Evolutionary conservation across 2,797 vertebrate genomes (phyloP), one percentile per base, ranked within the genome.

Genomic region (Capromys pilorides): DNA sequence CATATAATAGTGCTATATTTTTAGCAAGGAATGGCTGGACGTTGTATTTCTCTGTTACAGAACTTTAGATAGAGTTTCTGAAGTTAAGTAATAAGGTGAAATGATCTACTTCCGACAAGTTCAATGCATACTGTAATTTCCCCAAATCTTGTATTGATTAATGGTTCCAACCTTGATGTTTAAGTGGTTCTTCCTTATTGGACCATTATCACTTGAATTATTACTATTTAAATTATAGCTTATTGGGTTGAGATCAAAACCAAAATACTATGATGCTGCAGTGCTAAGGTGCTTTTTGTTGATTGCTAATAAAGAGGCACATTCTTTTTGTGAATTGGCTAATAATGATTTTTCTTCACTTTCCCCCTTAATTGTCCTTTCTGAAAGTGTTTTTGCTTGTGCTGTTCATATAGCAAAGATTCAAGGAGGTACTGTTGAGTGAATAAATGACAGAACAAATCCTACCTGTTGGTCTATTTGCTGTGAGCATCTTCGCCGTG

Each of bases 1-100:
- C 6, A 51, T 36, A 59, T 31, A 39, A 39, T 81, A 90, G 75
- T 49, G 57, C 82, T 82, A 82, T 87, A 14, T 88, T 84, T 96
- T 77, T 77, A 82, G 82, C 22, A 73, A 61, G 67, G 24, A 96
- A 24, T 64, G 57, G 66, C 61, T 86, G 81, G 36, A 66, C 6
- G 4, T 66, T 59, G 14, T 5, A 36, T 69, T 81, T 77, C n/a
- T 69, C 79, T 49, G 9, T 64, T 79, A 49, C 16, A 85, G 51
- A 81, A 73, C 66, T 75, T 95, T 54, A 86, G 92, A 81, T 22
- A 62, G 54, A 88, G 82, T 96, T 97, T 91, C 82, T 88, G 54
- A 90, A 82, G 33, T 79, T 69, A 54, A 83, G 82, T 28, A 87
- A 77, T 80, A 49, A 19, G 39, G 45, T 49, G 33, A 89, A 91